A percentile compares a stretch with the other conserved stretches of the same genome.
Evolutionary conservation across 1,140 invertebrate species (phyloP).

Genomic region (Agrilus planipennis): DNA sequence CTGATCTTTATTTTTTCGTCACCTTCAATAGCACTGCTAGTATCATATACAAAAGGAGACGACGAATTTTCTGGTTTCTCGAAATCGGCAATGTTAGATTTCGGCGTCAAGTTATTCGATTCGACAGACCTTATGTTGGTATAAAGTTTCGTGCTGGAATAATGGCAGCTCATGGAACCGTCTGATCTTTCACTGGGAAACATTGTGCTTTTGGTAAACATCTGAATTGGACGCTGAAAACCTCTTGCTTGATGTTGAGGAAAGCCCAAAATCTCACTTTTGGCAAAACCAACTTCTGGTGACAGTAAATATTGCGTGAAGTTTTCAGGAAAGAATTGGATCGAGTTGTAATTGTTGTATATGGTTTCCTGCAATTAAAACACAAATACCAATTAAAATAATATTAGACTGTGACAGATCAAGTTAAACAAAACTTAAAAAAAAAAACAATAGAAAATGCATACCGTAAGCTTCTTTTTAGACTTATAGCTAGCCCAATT

Average conservation of each 20-base stretch:
- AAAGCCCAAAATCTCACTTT: conserved; percentile 72
- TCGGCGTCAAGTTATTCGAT: no score
- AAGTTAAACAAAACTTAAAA: neutral
- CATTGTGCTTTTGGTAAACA: conserved; percentile 65
- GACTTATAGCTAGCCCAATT: conserved; percentile 83
- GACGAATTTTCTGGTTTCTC: no score
- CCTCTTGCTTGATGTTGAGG: conserved; percentile 78
- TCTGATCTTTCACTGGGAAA: conserved; percentile 36
- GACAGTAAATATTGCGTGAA: conserved; percentile 85
- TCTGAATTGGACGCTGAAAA: conserved; percentile 76
- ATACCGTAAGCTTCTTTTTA: conserved; percentile 82
- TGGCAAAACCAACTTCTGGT: conserved; percentile 81
- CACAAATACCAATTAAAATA: conserved; percentile 11
- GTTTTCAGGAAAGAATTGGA: conserved; percentile 77
- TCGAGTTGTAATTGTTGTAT: conserved; percentile 72
- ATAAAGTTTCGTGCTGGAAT: no score
- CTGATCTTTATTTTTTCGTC: no score
- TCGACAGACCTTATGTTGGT: no score
- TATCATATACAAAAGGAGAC: no score
- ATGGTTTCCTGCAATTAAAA: conserved; percentile 63
- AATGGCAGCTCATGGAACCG: no score
- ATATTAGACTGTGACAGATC: neutral
- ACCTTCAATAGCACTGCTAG: no score
- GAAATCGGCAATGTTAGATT: no score
- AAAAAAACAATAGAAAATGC: conserved; percentile 13